These are phyloP conservation scores for Gulo gulo DNA, from an alignment of 2,113 vertebrate species.

Conservation along the genomic window DNA sequence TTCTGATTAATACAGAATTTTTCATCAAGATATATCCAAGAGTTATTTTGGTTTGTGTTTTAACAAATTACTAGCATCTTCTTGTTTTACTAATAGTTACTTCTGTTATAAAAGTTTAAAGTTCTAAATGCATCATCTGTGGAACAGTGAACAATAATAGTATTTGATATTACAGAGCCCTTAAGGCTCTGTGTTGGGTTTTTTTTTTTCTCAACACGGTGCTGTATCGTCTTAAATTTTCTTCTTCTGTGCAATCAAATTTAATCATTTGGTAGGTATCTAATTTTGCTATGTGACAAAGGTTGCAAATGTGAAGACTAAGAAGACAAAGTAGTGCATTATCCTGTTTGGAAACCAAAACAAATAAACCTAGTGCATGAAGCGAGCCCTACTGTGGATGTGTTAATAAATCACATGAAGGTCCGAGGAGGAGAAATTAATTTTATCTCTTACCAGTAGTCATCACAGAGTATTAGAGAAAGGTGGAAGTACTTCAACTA, in stretches of 20 bases:
- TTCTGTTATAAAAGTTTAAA: neutral
- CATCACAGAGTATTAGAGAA: neutral
- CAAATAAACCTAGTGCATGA: neutral
- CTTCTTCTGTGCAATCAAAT: neutral
- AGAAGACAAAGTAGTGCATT: neutral
- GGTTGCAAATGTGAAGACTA: neutral
- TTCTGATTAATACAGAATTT: neutral
- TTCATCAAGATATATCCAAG: neutral
- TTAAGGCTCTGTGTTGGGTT: neutral
- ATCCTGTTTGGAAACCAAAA: neutral
- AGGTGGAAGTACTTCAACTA: neutral
- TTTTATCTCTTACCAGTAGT: neutral
- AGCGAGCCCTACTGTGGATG: neutral
- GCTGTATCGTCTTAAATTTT: neutral
- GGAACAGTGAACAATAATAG: neutral
- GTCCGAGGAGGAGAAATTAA: neutral
- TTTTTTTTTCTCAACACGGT: neutral
- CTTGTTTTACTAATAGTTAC: neutral
- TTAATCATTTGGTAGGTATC: neutral
- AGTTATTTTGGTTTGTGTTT: neutral
- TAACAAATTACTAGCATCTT: neutral
- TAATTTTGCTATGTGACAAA: neutral
- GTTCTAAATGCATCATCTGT: neutral
- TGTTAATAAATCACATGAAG: neutral
- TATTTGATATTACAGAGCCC: neutral